These are phyloP conservation scores for Neocrepidodera transversa DNA, from an alignment of 2,888 invertebrate species.

Conservation along the genomic window DNA sequence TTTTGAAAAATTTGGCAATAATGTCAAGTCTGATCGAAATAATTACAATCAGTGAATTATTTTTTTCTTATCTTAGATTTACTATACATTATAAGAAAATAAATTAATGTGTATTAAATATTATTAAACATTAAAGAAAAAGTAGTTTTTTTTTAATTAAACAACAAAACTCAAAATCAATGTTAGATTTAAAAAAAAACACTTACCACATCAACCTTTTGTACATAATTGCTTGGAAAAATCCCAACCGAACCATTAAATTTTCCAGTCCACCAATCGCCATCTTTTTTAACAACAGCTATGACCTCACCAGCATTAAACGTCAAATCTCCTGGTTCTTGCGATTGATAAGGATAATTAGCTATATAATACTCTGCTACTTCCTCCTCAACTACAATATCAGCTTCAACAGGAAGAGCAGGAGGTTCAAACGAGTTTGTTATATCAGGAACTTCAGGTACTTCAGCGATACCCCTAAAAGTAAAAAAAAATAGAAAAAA, in stretches of 20 bases:
- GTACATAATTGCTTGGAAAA: constrained; percentile 97
- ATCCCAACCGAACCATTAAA: constrained; percentile 83
- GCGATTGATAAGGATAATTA: constrained; percentile 87
- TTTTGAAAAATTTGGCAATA: too few species aligned
- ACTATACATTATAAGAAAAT: too few species aligned
- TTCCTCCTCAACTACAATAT: constrained; percentile 47
- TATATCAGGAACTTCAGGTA: constrained; percentile 64
- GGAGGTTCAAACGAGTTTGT: constrained; percentile 33
- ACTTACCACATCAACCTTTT: constrained; percentile 67
- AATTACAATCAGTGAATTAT: too few species aligned
- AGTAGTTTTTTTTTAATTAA: not conserved
- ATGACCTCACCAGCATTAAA: constrained; percentile 89
- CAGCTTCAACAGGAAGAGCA: constrained; percentile 32
- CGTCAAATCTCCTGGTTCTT: constrained; percentile 88
- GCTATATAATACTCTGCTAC: constrained; percentile 81
- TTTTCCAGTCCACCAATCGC: constrained; percentile 99
- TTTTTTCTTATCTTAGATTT: too few species aligned
- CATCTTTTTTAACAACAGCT: constrained; percentile 86
- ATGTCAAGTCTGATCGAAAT: too few species aligned
- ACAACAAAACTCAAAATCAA: not conserved
- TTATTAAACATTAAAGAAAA: not conserved
- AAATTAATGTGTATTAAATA: too few species aligned
- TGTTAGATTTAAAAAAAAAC: not conserved
- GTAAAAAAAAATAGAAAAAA: constrained; percentile 1
- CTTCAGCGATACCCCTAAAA: constrained; percentile 76